A percentile compares a stretch with the other conserved stretches of the same genome.
Conservation (phyloP, 2,797 vertebrate species). For the Myotis pilosus region DNA sequence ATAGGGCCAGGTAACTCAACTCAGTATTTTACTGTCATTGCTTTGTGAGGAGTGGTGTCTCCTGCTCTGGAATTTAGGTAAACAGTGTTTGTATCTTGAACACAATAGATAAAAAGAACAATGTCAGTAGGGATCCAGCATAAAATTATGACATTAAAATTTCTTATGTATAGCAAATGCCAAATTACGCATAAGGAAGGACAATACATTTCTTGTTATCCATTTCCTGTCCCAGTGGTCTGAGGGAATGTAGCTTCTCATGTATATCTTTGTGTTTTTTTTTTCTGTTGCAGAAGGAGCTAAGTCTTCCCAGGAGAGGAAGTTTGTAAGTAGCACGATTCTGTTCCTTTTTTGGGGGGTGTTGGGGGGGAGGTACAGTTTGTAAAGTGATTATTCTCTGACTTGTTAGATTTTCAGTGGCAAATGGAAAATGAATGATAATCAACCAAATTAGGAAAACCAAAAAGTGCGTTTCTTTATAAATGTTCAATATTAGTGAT, state of each 20-base stretch:
- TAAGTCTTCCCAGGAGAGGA: constrained; percentile 98
- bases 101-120: not conserved
- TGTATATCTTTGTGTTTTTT: constrained; percentile 44
- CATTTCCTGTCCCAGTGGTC: not conserved
- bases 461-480: constrained; percentile 48
- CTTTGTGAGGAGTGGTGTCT: not conserved
- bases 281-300: constrained; percentile 93
- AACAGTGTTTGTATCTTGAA: constrained; percentile 29
- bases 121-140: not conserved
- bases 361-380: not conserved
- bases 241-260: not conserved
- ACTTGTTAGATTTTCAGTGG: constrained; percentile 40
- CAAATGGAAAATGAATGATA: constrained; percentile 49
- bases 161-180: not conserved
- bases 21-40: not conserved
- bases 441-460: constrained; percentile 45
- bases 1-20: not conserved
- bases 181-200: not conserved
- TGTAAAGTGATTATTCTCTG: constrained; percentile 53
- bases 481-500: constrained; percentile 55
- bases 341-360: constrained; percentile 5
- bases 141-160: not conserved
- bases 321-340: constrained; percentile 93
- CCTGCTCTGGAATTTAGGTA: constrained; percentile 18
- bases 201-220: not conserved